Base-by-base conservation (phyloP, 1,140 invertebrate species). In the Procambarus clarkii region DNA sequence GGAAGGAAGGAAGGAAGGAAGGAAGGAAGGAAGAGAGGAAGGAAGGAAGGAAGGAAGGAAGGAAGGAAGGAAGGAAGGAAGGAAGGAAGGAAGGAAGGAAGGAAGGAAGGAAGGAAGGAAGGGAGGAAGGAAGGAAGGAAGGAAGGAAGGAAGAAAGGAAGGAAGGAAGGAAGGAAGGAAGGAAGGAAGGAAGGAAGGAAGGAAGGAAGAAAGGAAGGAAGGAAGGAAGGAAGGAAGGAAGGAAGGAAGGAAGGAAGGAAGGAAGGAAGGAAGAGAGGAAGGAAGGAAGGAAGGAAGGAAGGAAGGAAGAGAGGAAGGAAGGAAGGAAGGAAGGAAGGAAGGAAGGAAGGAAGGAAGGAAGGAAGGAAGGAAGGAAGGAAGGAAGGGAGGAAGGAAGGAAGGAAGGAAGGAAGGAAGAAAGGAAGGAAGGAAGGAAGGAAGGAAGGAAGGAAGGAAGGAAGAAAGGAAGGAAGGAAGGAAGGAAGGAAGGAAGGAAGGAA, bases 81-180 rank as follows among this genome's bases (percentile, higher is more conserved):
- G 74, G 45, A 60, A 34, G 74, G n/a, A 18, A 34, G 74, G 69
- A 44, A 77, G 50, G 71, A 44, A 24, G 48, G 84, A 54, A 50
- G 74, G 84, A 54, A 74, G n/a, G 84, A 45, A 76, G 74, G 84
- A 58, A 54, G 50, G 50, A 77, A 76, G 74, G 84, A 77, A 86
- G 74, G 84, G 24, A 34, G 74, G 84, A 54, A 74, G 74, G 69
- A 54, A 54, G 74, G 9, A 24, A 74, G 69, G 21, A 1, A 74
- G 60, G 60, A 4, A 21, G 60, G 60, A 1, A n/a, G 13, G 13
- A 2, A 69, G 7, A 18, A 1, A 15, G 21, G 60, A 69, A n/a
- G 21, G 60, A 2, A n/a, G 21, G 7, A 69, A n/a, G 2, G 60
- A 0, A n/a, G 60, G 60, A 4, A n/a, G 21, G 60, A n/a, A 69